These are phyloP conservation scores for Serranus cabrilla DNA, from an alignment of 2,797 vertebrate genomes.

Conservation along the genomic window DNA sequence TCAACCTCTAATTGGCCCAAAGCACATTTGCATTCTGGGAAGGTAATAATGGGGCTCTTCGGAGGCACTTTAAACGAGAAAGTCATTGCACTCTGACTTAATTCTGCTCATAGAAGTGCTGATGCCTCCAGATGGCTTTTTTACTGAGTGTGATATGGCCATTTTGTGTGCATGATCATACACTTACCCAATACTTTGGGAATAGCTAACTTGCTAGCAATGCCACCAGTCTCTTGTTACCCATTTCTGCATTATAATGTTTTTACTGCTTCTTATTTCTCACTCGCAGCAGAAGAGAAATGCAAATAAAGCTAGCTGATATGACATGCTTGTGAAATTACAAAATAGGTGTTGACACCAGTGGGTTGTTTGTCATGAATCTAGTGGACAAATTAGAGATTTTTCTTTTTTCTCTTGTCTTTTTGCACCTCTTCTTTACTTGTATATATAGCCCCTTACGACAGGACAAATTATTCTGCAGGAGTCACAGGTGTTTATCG, in stretches of 20 bases:
- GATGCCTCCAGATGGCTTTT: conserved; percentile 82
- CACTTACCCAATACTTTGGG: conserved; percentile 61
- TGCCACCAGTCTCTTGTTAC: conserved; percentile 39
- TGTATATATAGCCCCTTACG: neutral
- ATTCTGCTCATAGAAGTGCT: conserved; percentile 79
- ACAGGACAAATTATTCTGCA: too few species aligned
- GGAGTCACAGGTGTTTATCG: too few species aligned
- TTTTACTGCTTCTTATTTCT: conserved; percentile 47
- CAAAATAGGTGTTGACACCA: conserved; percentile 15
- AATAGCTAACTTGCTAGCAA: conserved; percentile 53
- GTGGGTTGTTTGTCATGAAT: conserved; percentile 13
- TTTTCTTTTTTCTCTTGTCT: neutral
- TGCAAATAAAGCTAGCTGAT: conserved; percentile 31
- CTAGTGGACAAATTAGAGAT: conserved; percentile 6
- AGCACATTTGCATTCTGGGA: conserved; percentile 83
- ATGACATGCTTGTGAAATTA: conserved; percentile 12
- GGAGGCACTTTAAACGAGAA: conserved; percentile 80
- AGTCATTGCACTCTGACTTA: conserved; percentile 81
- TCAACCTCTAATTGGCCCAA: conserved; percentile 82
- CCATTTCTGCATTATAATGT: conserved; percentile 39
- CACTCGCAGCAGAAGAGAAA: conserved; percentile 15
- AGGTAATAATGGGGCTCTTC: conserved; percentile 82
- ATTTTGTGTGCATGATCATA: conserved; percentile 75
- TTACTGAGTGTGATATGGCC: conserved; percentile 78
- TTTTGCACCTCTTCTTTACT: conserved; percentile 8